Base-by-base conservation (phyloP, 2,113 vertebrate species). In the Xerus inauris region DNA sequence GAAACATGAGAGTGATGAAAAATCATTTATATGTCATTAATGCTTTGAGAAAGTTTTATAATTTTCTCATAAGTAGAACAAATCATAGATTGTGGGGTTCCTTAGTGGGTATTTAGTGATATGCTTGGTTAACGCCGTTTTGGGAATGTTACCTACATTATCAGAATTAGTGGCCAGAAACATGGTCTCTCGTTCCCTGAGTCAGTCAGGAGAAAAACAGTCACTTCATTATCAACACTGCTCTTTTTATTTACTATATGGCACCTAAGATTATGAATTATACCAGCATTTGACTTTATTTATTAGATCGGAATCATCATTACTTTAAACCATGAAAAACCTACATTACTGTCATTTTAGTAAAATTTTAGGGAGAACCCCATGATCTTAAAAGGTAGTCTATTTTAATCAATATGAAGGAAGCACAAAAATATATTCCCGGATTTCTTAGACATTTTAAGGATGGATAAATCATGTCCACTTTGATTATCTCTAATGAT, bases 11-110 rank as follows among this genome's bases (percentile, higher is more conserved):
- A 67, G 38, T 91, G 72, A 42, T 67, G 10, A 77, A 35, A 0
- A 57, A 65, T 87, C 35, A 51, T 62, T 92, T 76, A 35, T 76
- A 35, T 64, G 28, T 40, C 77, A 83, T 40, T 42, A 69, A 57
- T 86, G 85, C 65, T 84, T 94, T 94, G 14, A 42, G 8, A 49
- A 59, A 28, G 0, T 5, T 64, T 90, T 28, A 72, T n/a, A 7
- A 84, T 87, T 79, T 88, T 89, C 38, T 95, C 16, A 91, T 47
- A 24, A 76, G 51, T 38, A 86, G 49, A 85, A 81, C 24, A 77
- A 69, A 67, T 88, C 11, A 40, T 51, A 69, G 28, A 57, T 26
- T 81, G 20, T 57, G 8, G 59, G 12, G 22, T 83, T 87, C 47
- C 12, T 95, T 51, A 40, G 4, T 81, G 24, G 32, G 30, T 91